Conservation (phyloP, 2,888 invertebrate species). For the Kryphioiulus occultus region DNA sequence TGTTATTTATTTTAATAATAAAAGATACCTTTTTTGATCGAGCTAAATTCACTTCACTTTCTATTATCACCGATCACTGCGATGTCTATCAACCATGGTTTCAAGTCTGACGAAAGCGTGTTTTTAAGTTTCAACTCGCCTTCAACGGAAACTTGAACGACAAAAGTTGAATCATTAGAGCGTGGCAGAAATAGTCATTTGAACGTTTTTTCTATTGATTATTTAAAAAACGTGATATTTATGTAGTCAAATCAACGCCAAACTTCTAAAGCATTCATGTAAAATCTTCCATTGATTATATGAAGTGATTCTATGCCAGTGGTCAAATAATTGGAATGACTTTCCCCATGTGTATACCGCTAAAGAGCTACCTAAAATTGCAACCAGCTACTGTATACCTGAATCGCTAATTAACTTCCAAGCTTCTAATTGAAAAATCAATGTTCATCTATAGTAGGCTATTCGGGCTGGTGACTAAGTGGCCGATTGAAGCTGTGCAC, state of each 20-base stretch:
- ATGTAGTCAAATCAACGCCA: neutral
- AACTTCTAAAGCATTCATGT: neutral
- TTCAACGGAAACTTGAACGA: too few species aligned
- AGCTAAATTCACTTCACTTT: too few species aligned
- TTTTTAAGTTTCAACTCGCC: too few species aligned
- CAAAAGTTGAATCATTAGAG: too few species aligned
- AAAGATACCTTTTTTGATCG: too few species aligned
- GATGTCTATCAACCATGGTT: too few species aligned
- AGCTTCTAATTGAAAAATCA: slow-evolving; percentile 15
- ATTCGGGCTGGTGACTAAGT: neutral
- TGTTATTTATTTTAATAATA: too few species aligned
- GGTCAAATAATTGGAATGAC: neutral
- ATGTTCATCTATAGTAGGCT: neutral
- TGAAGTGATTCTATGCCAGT: neutral
- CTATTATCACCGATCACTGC: too few species aligned
- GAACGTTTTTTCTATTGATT: neutral
- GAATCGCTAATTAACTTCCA: neutral
- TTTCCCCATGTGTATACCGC: neutral
- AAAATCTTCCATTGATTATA: neutral
- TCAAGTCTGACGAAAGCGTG: too few species aligned
- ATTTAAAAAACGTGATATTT: neutral
- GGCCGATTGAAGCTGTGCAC: neutral
- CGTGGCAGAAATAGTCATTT: too few species aligned
- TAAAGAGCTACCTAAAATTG: neutral
- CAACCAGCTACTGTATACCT: neutral